A percentile compares a stretch with the other conserved stretches of the same genome.
Conservation (phyloP, 2,888 invertebrate species). For the Lacanobia oleracea region DNA sequence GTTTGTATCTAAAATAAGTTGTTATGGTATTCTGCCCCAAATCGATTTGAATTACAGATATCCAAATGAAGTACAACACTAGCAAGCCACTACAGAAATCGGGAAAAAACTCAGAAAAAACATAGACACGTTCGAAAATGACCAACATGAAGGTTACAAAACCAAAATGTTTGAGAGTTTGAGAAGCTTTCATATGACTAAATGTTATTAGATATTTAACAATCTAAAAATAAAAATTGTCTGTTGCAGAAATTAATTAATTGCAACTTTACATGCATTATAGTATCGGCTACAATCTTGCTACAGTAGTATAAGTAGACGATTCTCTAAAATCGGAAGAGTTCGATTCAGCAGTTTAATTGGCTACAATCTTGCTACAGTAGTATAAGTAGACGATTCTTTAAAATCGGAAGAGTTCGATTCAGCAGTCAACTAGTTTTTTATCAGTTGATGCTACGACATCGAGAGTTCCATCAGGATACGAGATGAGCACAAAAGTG, state of each 20-base stretch:
- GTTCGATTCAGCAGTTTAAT: too few relatives aligned
- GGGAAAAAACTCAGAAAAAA: constrained; percentile 57
- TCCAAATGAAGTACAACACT: constrained; percentile 32
- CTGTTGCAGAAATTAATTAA: too few relatives aligned
- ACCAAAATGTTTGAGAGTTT: constrained; percentile 1
- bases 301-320: not conserved
- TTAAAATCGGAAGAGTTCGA: too few relatives aligned
- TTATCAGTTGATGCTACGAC: too few relatives aligned
- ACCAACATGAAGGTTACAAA: constrained; percentile 28
- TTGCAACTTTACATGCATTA: not conserved
- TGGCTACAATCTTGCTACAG: too few relatives aligned
- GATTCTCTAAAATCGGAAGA: not conserved
- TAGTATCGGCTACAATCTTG: too few relatives aligned
- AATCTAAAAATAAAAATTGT: too few relatives aligned
- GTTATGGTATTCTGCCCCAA: too few relatives aligned
- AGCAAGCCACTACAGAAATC: constrained; percentile 14
- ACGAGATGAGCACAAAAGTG: not conserved
- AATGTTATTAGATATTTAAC: too few relatives aligned
- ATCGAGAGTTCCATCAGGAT: too few relatives aligned
- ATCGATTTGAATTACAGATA: constrained; percentile 10
- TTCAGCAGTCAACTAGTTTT: too few relatives aligned
- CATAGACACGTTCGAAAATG: constrained; percentile 57
- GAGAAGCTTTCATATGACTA: not conserved
- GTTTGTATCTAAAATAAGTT: too few relatives aligned
- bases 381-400: not conserved